phyloP scores from a whole-genome alignment of 2,888 invertebrate species.

The Hylaea fasciaria region DNA sequence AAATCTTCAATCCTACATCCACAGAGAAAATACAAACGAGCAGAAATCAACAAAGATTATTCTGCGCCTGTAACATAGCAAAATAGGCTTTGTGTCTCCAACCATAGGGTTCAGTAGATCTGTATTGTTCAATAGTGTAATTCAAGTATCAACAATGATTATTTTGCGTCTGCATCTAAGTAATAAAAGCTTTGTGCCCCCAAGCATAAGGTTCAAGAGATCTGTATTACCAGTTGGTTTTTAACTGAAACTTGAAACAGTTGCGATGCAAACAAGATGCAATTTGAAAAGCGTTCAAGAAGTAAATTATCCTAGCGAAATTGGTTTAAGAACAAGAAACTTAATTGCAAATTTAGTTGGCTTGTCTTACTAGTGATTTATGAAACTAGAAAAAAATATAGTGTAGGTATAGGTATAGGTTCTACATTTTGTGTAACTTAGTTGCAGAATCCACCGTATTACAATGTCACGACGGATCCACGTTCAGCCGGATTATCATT shows the following conservation, averaged over 20 bases:
- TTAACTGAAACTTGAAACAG: constrained; percentile 29
- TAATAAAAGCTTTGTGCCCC: neutral
- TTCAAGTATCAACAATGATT: constrained; percentile 2
- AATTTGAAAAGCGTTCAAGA: constrained; percentile 41
- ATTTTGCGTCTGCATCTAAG: neutral
- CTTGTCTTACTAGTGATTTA: neutral
- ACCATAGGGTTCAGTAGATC: neutral
- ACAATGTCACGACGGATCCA: too few species aligned
- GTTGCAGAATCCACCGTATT: too few species aligned
- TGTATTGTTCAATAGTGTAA: too few species aligned
- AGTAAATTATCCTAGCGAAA: constrained; percentile 27
- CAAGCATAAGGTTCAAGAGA: neutral
- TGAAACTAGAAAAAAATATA: neutral
- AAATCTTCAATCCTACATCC: constrained; percentile 1
- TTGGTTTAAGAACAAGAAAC: constrained; percentile 24
- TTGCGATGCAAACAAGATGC: constrained; percentile 40
- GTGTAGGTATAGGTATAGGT: too few species aligned
- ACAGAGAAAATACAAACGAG: constrained; percentile 14
- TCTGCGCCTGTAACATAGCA: neutral
- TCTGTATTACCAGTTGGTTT: constrained; percentile 3
- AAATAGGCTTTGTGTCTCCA: neutral
- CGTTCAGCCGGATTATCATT: too few species aligned
- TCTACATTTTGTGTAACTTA: too few species aligned
- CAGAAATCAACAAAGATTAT: constrained; percentile 1
- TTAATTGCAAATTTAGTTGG: constrained; percentile 13